Base-by-base conservation (phyloP, 92 coral and sea anemone species). In the Porites divaricata region DNA sequence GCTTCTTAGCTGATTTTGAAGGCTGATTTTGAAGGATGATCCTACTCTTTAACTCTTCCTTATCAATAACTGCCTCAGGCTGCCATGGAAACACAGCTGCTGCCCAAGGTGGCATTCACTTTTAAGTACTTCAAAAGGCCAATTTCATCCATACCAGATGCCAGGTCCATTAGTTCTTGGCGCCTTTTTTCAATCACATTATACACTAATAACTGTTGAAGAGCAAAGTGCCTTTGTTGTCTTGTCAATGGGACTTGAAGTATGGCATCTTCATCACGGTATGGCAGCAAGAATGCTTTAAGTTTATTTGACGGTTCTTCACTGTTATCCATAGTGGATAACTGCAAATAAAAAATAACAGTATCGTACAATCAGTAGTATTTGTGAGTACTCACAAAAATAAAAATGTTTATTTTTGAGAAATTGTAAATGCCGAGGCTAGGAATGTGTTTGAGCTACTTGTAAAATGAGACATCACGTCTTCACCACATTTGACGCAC, bases 121-220 rank as follows among this genome's bases (percentile, higher is more conserved):
- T n/a, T n/a, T n/a, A n/a, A n/a, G n/a, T n/a, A n/a, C n/a, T n/a
- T n/a, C n/a, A n/a, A 73, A 45, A 83, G 80, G 71, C 80, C 48
- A 22, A 83, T 72, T 83, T 83, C 83, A 83, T 83, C 63, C 88
- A 83, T 83, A 51, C 90, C 90, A 51, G 87, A 75, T 1, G 87
- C 87, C 48, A 86, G 35, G 53, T 86, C 89, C 23, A 45, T 81
- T 80, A 87, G 69, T 75, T 81, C 72, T 45, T 67, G 66, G 35
- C 25, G 77, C 48, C 83, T 75, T 70, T 80, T 87, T 52, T 81
- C 87, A 22, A 87, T 73, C 12, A 87, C 87, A 81, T 87, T 81
- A 72, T 87, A 66, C 21, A 77, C 67, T n/a, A 86, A 61, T 50
- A 86, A 21, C 73, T 78, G 87, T 72, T 87, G 86, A n/a, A 83